A percentile compares a stretch with the other conserved stretches of the same genome.
Evolutionary conservation across 2,113 vertebrate species (phyloP).

Genomic region (Hassar affinis): DNA sequence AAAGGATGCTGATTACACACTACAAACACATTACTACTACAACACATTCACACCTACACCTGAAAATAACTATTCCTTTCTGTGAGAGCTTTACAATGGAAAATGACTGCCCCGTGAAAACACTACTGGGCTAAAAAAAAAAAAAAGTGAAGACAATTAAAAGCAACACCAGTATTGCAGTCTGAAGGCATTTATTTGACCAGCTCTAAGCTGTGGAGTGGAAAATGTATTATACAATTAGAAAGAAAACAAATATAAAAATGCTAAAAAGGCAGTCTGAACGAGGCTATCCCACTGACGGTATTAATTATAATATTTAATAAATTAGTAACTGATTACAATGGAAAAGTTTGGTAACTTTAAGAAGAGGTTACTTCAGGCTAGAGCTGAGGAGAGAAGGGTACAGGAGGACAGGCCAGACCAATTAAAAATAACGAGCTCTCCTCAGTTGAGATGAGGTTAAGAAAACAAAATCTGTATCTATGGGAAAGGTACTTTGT

Average conservation of each 20-base stretch:
- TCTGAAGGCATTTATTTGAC: neutral
- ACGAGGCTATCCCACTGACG: too few relatives aligned
- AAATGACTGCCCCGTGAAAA: neutral
- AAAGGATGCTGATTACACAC: neutral
- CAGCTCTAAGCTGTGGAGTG: neutral
- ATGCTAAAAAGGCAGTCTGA: neutral
- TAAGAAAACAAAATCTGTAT: too few relatives aligned
- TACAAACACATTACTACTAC: neutral
- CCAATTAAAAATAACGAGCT: too few relatives aligned
- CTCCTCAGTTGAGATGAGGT: too few relatives aligned
- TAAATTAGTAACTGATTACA: too few relatives aligned
- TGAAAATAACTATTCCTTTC: neutral
- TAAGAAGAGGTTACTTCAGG: too few relatives aligned
- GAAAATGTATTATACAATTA: neutral
- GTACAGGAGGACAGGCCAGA: too few relatives aligned
- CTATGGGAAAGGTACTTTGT: too few relatives aligned
- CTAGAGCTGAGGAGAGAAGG: too few relatives aligned
- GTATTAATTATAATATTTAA: too few relatives aligned
- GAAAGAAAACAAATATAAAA: neutral
- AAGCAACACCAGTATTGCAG: neutral
- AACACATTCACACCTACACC: neutral
- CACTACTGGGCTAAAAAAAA: neutral
- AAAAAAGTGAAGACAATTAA: neutral
- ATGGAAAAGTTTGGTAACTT: too few relatives aligned
- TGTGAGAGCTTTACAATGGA: neutral